phyloP scores from a whole-genome alignment of 2,797 vertebrate genomes.

The Squalus acanthias region DNA sequence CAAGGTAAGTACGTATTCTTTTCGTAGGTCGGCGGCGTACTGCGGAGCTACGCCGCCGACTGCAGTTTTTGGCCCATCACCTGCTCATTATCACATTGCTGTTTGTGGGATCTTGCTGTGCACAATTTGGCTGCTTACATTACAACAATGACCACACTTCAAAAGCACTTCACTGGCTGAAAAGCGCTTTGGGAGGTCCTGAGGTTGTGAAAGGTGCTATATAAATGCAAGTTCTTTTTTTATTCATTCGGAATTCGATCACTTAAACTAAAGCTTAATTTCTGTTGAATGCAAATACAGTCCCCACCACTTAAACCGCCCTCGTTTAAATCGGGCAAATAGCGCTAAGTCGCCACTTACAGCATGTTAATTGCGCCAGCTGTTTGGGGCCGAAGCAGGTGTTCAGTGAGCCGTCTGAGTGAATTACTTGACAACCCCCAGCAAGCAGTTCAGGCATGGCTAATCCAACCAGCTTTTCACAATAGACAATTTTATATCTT shows the following conservation, averaged over 20 bases:
- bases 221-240: neutral
- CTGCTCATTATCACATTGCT: neutral
- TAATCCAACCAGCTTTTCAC: neutral
- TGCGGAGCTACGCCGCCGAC: no score
- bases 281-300: neutral
- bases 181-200: neutral
- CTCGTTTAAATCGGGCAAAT: neutral
- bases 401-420: neutral
- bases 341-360: neutral
- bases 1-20: no score
- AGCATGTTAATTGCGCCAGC: neutral
- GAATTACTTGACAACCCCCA: neutral
- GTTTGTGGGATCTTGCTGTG: neutral
- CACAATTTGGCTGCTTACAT: neutral
- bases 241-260: neutral
- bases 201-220: neutral
- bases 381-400: neutral
- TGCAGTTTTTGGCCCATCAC: no score
- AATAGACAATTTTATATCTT: neutral
- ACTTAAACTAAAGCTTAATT: neutral
- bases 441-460: neutral
- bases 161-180: neutral
- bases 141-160: neutral
- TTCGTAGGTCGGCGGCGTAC: no score
- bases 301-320: neutral